Evolutionary conservation across 2,888 invertebrate genomes (phyloP).

Genomic region (Prostheceraeus crozeri): DNA sequence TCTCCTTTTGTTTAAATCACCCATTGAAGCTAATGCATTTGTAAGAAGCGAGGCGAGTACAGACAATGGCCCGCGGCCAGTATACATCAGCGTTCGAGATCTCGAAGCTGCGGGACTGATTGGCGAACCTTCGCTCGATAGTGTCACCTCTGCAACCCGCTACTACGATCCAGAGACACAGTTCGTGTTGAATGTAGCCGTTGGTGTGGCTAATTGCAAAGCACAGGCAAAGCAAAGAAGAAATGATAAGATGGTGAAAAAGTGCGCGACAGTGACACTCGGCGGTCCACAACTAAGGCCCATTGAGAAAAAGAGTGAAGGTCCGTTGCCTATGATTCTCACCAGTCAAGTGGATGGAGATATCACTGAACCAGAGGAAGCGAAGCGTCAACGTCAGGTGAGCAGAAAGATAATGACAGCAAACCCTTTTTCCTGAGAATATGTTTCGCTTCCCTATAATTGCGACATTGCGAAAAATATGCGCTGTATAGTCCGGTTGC

Average conservation of each 20-base stretch:
- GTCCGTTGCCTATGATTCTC: too few relatives aligned
- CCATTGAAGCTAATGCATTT: constrained; percentile 76
- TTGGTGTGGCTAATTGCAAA: too few relatives aligned
- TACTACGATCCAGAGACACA: constrained; percentile 82
- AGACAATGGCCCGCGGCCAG: constrained; percentile 69
- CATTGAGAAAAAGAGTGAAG: constrained; percentile 47
- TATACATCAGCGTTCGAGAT: constrained; percentile 75
- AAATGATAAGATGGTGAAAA: too few relatives aligned
- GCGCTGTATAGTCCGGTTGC: too few relatives aligned
- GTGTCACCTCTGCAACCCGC: constrained; percentile 75
- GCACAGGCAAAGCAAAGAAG: too few relatives aligned
- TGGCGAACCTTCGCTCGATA: constrained; percentile 70
- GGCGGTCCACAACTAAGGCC: background rate
- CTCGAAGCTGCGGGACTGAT: constrained; percentile 81
- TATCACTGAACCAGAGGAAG: too few relatives aligned
- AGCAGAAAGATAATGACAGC: too few relatives aligned
- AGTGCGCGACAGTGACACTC: background rate
- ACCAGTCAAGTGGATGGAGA: too few relatives aligned
- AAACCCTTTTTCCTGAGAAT: too few relatives aligned
- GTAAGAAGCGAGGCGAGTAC: constrained; percentile 67
- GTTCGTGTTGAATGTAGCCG: constrained; percentile 64
- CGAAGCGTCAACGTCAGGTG: too few relatives aligned
- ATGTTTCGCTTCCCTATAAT: too few relatives aligned
- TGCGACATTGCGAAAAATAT: too few relatives aligned
- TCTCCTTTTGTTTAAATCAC: constrained; percentile 78